Conservation (phyloP, 2,113 vertebrate species). For the Vombatus ursinus region DNA sequence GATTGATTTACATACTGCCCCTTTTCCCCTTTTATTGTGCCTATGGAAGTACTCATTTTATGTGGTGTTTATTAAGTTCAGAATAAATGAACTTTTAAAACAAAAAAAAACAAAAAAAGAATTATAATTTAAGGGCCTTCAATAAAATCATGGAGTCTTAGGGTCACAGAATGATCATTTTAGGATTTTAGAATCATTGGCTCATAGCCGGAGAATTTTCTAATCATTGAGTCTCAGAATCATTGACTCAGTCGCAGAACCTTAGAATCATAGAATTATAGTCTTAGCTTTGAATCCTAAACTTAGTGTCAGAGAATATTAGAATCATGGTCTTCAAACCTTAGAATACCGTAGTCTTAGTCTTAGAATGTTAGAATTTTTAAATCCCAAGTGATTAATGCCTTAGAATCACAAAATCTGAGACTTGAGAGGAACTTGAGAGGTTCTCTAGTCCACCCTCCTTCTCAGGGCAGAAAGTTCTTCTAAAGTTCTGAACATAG, state of each 20-base stretch:
- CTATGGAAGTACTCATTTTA: background rate
- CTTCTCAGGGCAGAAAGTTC: no score
- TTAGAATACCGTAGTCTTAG: background rate
- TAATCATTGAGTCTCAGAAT: background rate
- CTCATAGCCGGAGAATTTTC: background rate
- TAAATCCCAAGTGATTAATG: background rate
- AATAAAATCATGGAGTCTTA: background rate
- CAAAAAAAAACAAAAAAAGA: background rate
- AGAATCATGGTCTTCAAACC: background rate
- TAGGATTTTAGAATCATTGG: background rate
- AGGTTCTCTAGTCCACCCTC: background rate
- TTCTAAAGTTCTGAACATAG: no score
- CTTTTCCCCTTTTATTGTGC: background rate
- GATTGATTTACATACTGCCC: background rate
- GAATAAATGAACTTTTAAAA: background rate
- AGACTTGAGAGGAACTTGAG: background rate
- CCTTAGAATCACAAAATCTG: background rate
- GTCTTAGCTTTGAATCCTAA: background rate
- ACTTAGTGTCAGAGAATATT: background rate
- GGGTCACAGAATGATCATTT: background rate
- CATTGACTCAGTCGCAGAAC: background rate
- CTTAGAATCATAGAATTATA: background rate
- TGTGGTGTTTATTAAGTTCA: background rate
- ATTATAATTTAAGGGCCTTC: background rate
- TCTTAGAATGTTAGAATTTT: background rate